Percentiles rank a stretch among this genome's conserved stretches.
These are phyloP conservation scores for Latrodectus elegans DNA, from an alignment of 2,888 invertebrate genomes.

Conservation along the genomic window DNA sequence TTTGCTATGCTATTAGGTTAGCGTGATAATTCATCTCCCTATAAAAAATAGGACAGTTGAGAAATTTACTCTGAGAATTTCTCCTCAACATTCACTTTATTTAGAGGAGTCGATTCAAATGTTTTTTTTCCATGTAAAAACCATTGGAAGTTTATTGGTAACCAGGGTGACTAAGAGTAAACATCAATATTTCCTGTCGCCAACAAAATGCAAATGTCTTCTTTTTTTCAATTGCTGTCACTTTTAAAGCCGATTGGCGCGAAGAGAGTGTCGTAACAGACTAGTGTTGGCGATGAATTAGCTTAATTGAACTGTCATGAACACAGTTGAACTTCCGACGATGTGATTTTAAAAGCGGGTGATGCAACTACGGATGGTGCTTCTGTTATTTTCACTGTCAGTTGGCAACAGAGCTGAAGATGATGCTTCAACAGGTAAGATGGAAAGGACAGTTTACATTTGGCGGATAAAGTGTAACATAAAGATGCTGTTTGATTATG, in stretches of 20 bases:
- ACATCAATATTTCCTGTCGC: slow-evolving; percentile 14
- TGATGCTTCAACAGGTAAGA: slow-evolving; percentile 22
- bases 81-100: no score
- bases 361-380: slow-evolving; percentile 40
- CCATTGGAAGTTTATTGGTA: slow-evolving; percentile 47
- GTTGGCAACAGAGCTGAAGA: slow-evolving; percentile 1
- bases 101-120: neutral
- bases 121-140: neutral
- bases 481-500: no score
- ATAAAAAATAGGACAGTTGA: no score
- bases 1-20: no score
- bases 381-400: neutral
- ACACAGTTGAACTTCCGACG: neutral
- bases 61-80: no score
- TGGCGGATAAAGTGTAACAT: no score
- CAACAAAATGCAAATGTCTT: neutral
- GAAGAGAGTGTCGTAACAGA: no score
- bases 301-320: no score
- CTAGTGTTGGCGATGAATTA: no score
- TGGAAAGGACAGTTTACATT: neutral
- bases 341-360: slow-evolving; percentile 5
- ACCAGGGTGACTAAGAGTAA: slow-evolving; percentile 36
- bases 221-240: neutral
- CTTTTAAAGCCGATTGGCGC: no score
- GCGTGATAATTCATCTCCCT: no score